Evolutionary conservation across 2,113 vertebrate species (phyloP).

Genomic region (Puntigrus tetrazona): DNA sequence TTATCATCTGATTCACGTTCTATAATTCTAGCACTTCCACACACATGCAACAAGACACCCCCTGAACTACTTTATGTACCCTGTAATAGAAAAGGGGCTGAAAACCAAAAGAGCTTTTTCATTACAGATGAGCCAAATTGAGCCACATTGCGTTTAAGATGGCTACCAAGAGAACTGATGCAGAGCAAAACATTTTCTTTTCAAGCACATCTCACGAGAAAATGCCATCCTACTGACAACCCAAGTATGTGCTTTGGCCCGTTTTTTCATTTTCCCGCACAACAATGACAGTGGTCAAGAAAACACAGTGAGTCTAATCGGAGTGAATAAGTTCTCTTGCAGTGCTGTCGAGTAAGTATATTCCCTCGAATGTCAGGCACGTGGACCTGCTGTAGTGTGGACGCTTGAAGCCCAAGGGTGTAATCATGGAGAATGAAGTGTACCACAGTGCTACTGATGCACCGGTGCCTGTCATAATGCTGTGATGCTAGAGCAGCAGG

Average conservation of each 20-base stretch:
- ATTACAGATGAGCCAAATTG: constrained; percentile 8
- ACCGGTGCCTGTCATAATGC: constrained; percentile 34
- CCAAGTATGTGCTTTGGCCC: neutral
- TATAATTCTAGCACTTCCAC: constrained; percentile 8
- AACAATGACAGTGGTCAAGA: constrained; percentile 1
- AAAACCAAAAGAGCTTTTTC: neutral
- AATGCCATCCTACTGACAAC: neutral
- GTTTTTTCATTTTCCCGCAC: neutral
- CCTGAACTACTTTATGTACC: constrained; percentile 2
- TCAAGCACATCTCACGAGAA: neutral
- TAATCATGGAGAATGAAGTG: constrained; percentile 46
- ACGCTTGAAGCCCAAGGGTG: constrained; percentile 33
- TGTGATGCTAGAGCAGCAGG: constrained; percentile 23
- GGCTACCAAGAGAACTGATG: neutral
- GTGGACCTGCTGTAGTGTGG: constrained; percentile 32
- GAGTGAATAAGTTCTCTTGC: neutral
- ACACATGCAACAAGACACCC: neutral
- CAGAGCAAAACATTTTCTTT: neutral
- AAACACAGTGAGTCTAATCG: constrained; percentile 17
- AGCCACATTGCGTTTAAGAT: neutral
- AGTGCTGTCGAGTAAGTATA: neutral
- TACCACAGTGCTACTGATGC: constrained; percentile 1
- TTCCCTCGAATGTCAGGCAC: neutral
- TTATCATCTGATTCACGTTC: neutral
- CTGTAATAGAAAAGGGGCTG: constrained; percentile 2